phyloP scores from a whole-genome alignment of 2,888 invertebrate species.

The Augochlorella aurata region DNA sequence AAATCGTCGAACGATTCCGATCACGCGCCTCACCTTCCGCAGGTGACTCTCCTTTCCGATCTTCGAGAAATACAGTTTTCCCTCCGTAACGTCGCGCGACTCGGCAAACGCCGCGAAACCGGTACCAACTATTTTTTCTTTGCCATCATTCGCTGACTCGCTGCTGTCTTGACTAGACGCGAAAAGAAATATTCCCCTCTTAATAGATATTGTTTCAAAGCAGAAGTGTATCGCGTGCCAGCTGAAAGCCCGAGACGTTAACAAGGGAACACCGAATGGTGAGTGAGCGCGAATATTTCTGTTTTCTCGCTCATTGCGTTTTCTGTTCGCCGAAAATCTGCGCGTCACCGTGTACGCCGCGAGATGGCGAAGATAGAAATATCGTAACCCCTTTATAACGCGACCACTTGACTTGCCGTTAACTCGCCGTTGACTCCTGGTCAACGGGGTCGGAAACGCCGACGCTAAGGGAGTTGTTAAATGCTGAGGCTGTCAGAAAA shows the following conservation, averaged over 20 bases:
- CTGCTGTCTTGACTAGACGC: background rate
- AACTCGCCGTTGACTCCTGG: no score
- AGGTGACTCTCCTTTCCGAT: background rate
- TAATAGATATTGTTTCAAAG: background rate
- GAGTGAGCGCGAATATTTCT: no score
- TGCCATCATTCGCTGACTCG: background rate
- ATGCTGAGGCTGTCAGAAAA: background rate
- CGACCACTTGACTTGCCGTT: background rate
- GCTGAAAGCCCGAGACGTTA: background rate
- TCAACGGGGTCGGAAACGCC: background rate
- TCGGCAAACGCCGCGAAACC: no score
- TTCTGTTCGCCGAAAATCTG: background rate
- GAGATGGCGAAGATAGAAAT: background rate
- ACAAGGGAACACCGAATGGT: background rate
- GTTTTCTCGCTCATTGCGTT: no score
- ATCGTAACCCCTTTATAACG: background rate
- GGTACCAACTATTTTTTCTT: background rate
- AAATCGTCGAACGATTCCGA: constrained; percentile 67
- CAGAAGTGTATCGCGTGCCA: background rate
- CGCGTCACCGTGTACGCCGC: no score
- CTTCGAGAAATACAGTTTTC: background rate
- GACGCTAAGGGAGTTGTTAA: background rate
- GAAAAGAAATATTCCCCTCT: background rate
- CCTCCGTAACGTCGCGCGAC: background rate
- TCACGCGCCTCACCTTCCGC: constrained; percentile 73